Base-by-base conservation (phyloP, 2,797 vertebrate genomes). In the Enteromius radiatus region DNA sequence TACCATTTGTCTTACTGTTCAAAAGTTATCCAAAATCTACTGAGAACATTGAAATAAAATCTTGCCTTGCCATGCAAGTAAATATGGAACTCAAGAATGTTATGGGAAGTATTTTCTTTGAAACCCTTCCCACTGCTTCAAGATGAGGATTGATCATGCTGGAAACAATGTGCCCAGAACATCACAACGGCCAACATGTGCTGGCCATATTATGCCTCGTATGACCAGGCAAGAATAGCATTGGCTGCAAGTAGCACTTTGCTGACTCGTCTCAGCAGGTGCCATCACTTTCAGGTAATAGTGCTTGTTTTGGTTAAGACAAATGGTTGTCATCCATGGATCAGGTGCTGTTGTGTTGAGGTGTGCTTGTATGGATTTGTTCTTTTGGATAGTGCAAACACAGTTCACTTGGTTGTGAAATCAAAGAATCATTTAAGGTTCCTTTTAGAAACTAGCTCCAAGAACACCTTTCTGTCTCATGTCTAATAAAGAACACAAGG, bases 31-130 rank as follows among this genome's bases (percentile, higher is more conserved):
- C 86, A 86, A 89, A 70, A 81, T 87, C 73, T 86, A 89, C 65
- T 84, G 82, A 86, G 64, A 87, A 88, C 67, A 81, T 83, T 89
- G 79, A 94, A 93, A 95, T 93, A 92, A 95, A 94, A 95, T 89
- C 92, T 69, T 87, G 89, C 90, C 84, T 91, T 94, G 92, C 95
- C 92, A 93, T 94, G 89, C 89, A 88, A 94, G 93, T 91, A 90
- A 91, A 94, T 95, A 92, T 93, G 93, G 90, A 93, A 93, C 92
- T 94, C 92, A 95, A 92, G 91, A 93, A 94, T 95, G 93, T 94
- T 95, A 94, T 91, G 91, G 91, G 92, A 94, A 94, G 89, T 87
- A 82, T 94, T 95, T 93, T 92, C 92, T 96, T 96, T 97, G 95
- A 96, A 96, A 95, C 85, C 88, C 88, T 95, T 96, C 94, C 96